These are phyloP conservation scores for Etheostoma spectabile DNA, from an alignment of 2,113 vertebrate genomes.

Conservation along the genomic window DNA sequence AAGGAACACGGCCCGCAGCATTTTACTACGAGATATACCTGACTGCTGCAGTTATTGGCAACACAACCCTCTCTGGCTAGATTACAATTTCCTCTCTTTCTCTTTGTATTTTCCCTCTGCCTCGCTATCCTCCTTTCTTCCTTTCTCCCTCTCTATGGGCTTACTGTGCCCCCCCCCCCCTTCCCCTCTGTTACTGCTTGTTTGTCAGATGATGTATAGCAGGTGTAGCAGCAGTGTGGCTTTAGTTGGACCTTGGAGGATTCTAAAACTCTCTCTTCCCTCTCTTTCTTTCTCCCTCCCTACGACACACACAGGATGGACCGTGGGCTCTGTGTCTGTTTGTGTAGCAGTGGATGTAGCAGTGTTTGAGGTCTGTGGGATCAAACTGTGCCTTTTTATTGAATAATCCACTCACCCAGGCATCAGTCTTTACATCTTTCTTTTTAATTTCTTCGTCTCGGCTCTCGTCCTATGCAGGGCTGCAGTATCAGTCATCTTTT, in stretches of 20 bases:
- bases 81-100: slow-evolving; percentile 39
- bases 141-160: neutral
- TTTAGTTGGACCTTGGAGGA: slow-evolving; percentile 74
- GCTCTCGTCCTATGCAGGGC: slow-evolving; percentile 48
- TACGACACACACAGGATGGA: neutral
- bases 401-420: slow-evolving; percentile 77
- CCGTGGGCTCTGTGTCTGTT: slow-evolving; percentile 33
- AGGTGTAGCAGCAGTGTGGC: slow-evolving; percentile 56
- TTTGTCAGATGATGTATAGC: slow-evolving; percentile 77
- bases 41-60: slow-evolving; percentile 51
- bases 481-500: slow-evolving; percentile 76
- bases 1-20: slow-evolving; percentile 66
- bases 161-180: slow-evolving; percentile 8
- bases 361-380: slow-evolving; percentile 71
- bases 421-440: slow-evolving; percentile 68
- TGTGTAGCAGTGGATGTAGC: slow-evolving; percentile 51
- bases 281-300: slow-evolving; percentile 14
- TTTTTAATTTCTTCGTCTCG: neutral
- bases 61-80: slow-evolving; percentile 38
- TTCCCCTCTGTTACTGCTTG: slow-evolving; percentile 45
- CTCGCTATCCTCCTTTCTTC: neutral
- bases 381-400: slow-evolving; percentile 79
- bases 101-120: slow-evolving; percentile 2
- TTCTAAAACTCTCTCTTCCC: slow-evolving; percentile 48
- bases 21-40: slow-evolving; percentile 61